These are phyloP conservation scores for Cydia fagiglandana DNA, from an alignment of 1,140 invertebrate genomes.

Conservation along the genomic window DNA sequence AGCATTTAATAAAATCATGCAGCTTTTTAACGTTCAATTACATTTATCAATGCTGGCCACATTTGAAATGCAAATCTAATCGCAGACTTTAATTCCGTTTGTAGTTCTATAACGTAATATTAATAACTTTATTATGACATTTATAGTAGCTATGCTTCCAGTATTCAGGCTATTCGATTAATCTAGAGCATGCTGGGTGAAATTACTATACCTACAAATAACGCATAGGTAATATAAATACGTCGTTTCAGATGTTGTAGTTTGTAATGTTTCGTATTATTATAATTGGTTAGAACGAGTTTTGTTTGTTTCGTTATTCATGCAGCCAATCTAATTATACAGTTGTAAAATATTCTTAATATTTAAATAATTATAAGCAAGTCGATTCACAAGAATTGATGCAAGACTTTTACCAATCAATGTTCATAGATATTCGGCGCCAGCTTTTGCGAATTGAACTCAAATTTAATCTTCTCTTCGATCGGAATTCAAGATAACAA, in stretches of 20 bases:
- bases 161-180: constrained; percentile 39
- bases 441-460: not conserved
- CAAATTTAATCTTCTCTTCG: not conserved
- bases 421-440: not conserved
- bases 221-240: too few relatives aligned
- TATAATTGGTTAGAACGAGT: too few relatives aligned
- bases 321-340: too few relatives aligned
- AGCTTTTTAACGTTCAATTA: not conserved
- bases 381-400: too few relatives aligned
- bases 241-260: too few relatives aligned
- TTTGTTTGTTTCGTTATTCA: too few relatives aligned
- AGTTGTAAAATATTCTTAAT: too few relatives aligned
- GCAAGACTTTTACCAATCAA: not conserved
- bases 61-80: constrained; percentile 29
- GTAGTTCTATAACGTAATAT: constrained; percentile 26
- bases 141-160: constrained; percentile 38
- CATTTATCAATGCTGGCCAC: not conserved
- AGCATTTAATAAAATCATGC: not conserved
- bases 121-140: constrained; percentile 41
- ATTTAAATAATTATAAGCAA: too few relatives aligned
- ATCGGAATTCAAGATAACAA: not conserved
- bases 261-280: too few relatives aligned
- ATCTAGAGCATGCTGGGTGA: constrained; percentile 32
- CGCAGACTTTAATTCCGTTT: constrained; percentile 20
- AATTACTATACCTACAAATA: not conserved